Conservation (phyloP, 2,797 vertebrate genomes). For the Scarus forsteni region DNA sequence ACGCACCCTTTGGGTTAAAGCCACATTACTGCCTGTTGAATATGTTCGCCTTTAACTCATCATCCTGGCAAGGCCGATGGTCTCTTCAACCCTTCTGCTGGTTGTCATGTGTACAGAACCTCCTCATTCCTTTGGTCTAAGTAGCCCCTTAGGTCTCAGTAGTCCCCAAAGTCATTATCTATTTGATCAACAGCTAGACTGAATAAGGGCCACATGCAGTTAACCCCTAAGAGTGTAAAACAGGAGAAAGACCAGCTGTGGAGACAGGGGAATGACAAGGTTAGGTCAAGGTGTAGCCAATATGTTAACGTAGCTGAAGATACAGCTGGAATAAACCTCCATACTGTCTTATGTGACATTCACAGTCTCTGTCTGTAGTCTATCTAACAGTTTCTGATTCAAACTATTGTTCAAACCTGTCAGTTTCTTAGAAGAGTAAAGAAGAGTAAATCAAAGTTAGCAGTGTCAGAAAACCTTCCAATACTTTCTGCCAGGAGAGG, state of each 20-base stretch:
- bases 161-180: slow-evolving; percentile 78
- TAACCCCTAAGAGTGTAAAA: slow-evolving; percentile 64
- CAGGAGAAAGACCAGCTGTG: slow-evolving; percentile 23
- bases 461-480: too few relatives aligned
- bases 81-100: slow-evolving; percentile 59
- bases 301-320: slow-evolving; percentile 26
- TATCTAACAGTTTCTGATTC: too few relatives aligned
- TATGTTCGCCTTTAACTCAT: slow-evolving; percentile 26
- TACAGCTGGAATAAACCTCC: slow-evolving; percentile 35
- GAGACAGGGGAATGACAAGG: slow-evolving; percentile 41
- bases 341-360: slow-evolving; percentile 22
- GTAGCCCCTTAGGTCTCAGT: slow-evolving; percentile 52
- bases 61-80: slow-evolving; percentile 26
- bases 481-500: too few relatives aligned
- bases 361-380: not conserved
- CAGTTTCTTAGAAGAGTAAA: too few relatives aligned
- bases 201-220: slow-evolving; percentile 69
- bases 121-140: slow-evolving; percentile 47
- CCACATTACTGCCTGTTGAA: slow-evolving; percentile 18
- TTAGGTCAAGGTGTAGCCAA: slow-evolving; percentile 41
- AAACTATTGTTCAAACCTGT: too few relatives aligned
- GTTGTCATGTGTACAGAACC: slow-evolving; percentile 48
- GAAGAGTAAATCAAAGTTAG: too few relatives aligned
- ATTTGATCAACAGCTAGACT: slow-evolving; percentile 71
- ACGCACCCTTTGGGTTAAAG: slow-evolving; percentile 1